Evolutionary conservation across 2,888 invertebrate genomes (phyloP), one percentile per base, ranked within the genome.

Genomic region (Caenorhabditis doughertyi): DNA sequence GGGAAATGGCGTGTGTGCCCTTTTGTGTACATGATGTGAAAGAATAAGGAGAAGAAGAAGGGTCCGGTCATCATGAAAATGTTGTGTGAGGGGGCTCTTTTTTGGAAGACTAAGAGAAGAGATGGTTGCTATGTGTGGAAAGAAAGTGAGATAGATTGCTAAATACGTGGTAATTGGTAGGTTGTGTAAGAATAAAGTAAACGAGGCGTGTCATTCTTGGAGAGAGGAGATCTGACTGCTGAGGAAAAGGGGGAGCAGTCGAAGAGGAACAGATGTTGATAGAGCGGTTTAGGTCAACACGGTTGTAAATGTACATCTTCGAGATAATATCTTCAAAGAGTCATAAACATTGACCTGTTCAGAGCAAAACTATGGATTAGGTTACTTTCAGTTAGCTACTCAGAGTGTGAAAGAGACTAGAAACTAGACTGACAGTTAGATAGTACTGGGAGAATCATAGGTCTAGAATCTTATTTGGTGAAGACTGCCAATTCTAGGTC

Each of bases 21-120:
- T 72, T 72, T 62, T 72, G 72, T 62, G 72, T 56, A 56, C 56
- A 65, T 65, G 49, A n/a, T n/a, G 44, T 11, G 25, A 35, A 32
- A 18, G 35, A 8, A 18, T n/a, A 32, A 23, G 51, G 23, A n/a
- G 23, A 21, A 32, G 58, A 39, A 32, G 51, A 21, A 53, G 47
- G 71, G 70, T 58, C 70, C 47, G 70, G 70, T 56, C 70, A 70
- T 70, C 5, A 27, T 21, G 5, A 11, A 29, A 44, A 29, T 49
- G 44, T 39, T n/a, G n/a, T n/a, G n/a, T n/a, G n/a, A n/a, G n/a
- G n/a, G n/a, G 39, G 42, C 56, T 55, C 56, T 39, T 47, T n/a
- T n/a, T n/a, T 18, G 5, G 44, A 13, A 23, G n/a, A 27, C 18
- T 18, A 8, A 32, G 55, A 25, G 3, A 56, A 8, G 27, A 29